Percentiles rank a stretch among this genome's conserved stretches.
Conservation (phyloP, 2,113 vertebrate species). For the Hippocampus barbouri region DNA sequence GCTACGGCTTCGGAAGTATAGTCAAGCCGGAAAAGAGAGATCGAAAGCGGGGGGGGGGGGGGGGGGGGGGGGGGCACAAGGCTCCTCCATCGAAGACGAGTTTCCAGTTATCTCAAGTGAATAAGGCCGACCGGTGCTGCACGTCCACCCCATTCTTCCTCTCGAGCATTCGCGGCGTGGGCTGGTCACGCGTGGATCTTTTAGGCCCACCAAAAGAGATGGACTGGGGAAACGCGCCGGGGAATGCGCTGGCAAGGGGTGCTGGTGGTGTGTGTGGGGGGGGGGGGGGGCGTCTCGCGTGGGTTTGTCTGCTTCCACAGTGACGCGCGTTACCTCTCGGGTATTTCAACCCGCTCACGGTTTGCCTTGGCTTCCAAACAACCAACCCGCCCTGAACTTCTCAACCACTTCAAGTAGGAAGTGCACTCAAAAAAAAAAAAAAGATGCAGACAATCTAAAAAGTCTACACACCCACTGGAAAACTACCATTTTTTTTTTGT, state of each 20-base stretch:
- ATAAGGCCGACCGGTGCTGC: background rate
- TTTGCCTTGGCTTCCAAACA: conserved; percentile 12
- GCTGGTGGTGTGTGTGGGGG: background rate
- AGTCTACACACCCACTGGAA: too few species aligned
- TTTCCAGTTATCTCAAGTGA: background rate
- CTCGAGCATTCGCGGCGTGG: background rate
- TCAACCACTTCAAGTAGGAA: background rate
- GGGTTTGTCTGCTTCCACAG: conserved; percentile 16
- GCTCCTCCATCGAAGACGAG: background rate
- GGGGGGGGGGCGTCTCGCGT: background rate
- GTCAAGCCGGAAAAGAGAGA: conserved; percentile 47
- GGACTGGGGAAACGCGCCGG: background rate
- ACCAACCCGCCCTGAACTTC: background rate
- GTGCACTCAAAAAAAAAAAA: background rate
- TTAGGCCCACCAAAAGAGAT: background rate
- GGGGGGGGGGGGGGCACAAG: background rate
- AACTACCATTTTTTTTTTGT: too few species aligned
- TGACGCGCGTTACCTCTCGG: conserved; percentile 42
- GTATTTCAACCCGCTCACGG: conserved; percentile 17
- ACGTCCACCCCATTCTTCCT: background rate
- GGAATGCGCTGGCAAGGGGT: background rate
- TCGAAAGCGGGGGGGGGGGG: background rate
- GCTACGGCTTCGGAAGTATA: conserved; percentile 27
- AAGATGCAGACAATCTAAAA: too few species aligned
- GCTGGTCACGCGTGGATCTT: conserved; percentile 9